Evolutionary conservation across 92 coral and sea anemone genomes (phyloP).

Genomic region (Ricordea florida): DNA sequence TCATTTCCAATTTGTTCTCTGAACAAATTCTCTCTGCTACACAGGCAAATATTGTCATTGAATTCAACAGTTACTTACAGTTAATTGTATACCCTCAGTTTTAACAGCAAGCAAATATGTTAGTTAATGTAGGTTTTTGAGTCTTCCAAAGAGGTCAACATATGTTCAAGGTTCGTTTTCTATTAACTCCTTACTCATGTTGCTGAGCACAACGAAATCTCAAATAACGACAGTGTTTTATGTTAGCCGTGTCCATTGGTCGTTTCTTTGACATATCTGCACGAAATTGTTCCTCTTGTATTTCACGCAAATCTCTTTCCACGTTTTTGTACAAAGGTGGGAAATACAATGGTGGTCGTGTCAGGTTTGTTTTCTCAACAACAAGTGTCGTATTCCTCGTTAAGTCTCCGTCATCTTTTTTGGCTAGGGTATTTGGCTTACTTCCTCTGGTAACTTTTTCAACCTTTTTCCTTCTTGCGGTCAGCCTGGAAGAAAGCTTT

Average conservation of each 20-base stretch:
- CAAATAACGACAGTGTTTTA: constrained; percentile 20
- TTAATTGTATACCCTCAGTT: too few relatives aligned
- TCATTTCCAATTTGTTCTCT: too few relatives aligned
- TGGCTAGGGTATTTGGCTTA: too few relatives aligned
- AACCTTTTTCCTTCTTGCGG: not conserved
- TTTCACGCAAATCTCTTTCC: constrained; percentile 7
- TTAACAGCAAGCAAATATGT: too few relatives aligned
- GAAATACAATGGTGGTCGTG: constrained; percentile 12
- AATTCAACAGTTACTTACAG: too few relatives aligned
- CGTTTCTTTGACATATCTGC: constrained; percentile 15
- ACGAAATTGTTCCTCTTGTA: not conserved
- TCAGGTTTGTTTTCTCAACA: not conserved
- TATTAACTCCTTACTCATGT: not conserved
- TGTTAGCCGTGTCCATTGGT: not conserved
- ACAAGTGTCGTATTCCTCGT: not conserved
- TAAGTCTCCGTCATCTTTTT: too few relatives aligned
- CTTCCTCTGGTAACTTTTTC: too few relatives aligned
- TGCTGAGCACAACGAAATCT: not conserved
- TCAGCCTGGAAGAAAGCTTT: not conserved
- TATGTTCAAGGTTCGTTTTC: too few relatives aligned
- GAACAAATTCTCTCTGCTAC: too few relatives aligned
- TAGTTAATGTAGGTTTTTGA: too few relatives aligned
- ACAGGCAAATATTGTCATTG: too few relatives aligned
- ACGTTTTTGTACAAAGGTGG: constrained; percentile 35
- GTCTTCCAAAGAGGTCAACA: too few relatives aligned